Conservation (phyloP, 2,888 invertebrate species). For the Drosophila birchii region DNA sequence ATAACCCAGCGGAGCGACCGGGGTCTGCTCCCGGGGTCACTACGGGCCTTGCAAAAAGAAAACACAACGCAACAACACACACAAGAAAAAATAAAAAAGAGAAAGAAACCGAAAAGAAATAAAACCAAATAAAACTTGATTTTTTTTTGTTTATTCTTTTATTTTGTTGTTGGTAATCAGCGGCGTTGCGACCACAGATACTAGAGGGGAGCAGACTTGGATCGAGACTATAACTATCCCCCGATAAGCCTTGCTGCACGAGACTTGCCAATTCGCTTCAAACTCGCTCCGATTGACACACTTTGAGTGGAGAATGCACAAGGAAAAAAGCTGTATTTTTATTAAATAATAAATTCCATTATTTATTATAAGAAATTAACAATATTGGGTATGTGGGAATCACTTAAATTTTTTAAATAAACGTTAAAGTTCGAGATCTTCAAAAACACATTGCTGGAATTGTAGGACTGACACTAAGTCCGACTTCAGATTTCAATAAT, state of each 20-base stretch:
- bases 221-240: constrained; percentile 36
- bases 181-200: constrained; percentile 57
- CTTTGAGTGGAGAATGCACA: constrained; percentile 22
- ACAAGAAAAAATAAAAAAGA: constrained; percentile 20
- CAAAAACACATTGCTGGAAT: background rate
- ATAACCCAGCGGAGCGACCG: constrained; percentile 75
- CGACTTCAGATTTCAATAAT: no score
- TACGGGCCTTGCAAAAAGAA: constrained; percentile 75
- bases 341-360: background rate
- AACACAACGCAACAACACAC: constrained; percentile 30
- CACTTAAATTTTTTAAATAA: background rate
- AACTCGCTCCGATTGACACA: constrained; percentile 61
- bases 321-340: background rate
- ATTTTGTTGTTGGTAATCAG: constrained; percentile 61
- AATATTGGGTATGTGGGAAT: no score
- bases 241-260: constrained; percentile 55
- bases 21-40: constrained; percentile 64
- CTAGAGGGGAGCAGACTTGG: constrained; percentile 24
- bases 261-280: constrained; percentile 78
- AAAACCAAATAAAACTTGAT: constrained; percentile 39
- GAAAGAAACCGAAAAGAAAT: constrained; percentile 37
- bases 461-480: no score
- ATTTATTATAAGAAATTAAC: background rate
- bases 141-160: constrained; percentile 5
- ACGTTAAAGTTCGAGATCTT: background rate